These are phyloP conservation scores for Ceratosolen fusciceps DNA, from an alignment of 1,140 invertebrate genomes.

Conservation along the genomic window DNA sequence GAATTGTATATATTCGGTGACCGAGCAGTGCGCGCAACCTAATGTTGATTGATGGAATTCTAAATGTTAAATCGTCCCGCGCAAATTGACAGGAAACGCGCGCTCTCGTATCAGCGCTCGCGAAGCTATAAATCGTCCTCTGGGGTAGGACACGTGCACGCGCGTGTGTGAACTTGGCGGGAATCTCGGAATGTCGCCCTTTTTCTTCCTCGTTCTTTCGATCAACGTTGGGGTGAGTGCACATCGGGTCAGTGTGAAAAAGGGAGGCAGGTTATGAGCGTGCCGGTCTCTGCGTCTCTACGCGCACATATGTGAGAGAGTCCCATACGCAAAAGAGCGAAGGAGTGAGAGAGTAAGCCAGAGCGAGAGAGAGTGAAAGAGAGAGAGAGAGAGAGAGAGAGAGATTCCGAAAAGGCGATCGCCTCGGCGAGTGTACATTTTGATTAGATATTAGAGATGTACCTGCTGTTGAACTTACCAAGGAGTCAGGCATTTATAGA, in stretches of 20 bases:
- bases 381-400: not conserved
- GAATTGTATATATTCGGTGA: not conserved
- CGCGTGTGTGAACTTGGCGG: not conserved
- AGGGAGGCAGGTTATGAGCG: not conserved
- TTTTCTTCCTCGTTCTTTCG: conserved; percentile 6
- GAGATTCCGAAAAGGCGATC: not conserved
- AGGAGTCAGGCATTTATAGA: not conserved
- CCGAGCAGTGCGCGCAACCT: not conserved
- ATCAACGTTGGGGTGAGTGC: not conserved
- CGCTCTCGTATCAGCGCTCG: conserved; percentile 38
- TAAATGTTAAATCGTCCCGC: conserved; percentile 47
- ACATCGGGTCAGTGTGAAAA: not conserved
- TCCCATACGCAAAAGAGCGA: not conserved
- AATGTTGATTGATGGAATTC: conserved; percentile 45
- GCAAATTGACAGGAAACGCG: conserved; percentile 46
- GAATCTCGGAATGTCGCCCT: conserved; percentile 34
- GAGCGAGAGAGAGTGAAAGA: not conserved
- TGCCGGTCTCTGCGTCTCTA: no score
- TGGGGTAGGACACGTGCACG: conserved; percentile 32
- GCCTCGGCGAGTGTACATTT: not conserved
- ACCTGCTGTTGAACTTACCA: not conserved
- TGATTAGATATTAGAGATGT: not conserved
- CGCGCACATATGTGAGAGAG: no score
- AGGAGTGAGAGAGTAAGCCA: not conserved
- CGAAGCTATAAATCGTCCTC: conserved; percentile 45